Conservation (phyloP, 2,113 vertebrate species). For the Pyrgilauda ruficollis region DNA sequence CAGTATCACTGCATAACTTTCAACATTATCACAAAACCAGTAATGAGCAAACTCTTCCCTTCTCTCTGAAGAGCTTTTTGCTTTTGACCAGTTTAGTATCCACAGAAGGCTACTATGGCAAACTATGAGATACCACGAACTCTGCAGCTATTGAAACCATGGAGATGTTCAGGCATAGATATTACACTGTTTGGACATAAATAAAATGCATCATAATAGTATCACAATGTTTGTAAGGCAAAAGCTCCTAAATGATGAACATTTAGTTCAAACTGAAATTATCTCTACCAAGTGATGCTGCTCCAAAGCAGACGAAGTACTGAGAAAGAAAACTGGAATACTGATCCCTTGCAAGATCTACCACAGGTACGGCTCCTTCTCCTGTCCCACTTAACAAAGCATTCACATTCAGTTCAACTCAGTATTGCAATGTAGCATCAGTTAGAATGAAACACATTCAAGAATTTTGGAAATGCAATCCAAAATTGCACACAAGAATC, state of each 20-base stretch:
- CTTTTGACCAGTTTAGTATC: background rate
- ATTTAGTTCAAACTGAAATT: background rate
- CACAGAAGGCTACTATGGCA: background rate
- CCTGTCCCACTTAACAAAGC: background rate
- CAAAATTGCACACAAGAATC: background rate
- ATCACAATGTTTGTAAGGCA: background rate
- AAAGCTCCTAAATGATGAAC: background rate
- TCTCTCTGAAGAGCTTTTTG: background rate
- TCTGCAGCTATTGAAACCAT: background rate
- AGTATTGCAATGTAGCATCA: background rate
- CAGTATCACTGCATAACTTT: background rate
- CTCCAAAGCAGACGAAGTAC: background rate
- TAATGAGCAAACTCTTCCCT: background rate
- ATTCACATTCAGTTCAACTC: background rate
- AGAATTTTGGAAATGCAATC: background rate
- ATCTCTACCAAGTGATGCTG: background rate
- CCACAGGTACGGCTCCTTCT: rapidly evolving
- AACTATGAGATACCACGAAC: background rate
- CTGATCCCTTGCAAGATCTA: background rate
- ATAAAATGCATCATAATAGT: slow-evolving; percentile 10
- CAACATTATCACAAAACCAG: background rate
- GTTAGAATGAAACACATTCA: background rate
- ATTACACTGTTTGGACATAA: background rate
- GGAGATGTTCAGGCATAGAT: background rate
- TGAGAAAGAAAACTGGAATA: background rate